phyloP scores from a whole-genome alignment of 1,140 invertebrate species.

The Heliconius hewitsoni region DNA sequence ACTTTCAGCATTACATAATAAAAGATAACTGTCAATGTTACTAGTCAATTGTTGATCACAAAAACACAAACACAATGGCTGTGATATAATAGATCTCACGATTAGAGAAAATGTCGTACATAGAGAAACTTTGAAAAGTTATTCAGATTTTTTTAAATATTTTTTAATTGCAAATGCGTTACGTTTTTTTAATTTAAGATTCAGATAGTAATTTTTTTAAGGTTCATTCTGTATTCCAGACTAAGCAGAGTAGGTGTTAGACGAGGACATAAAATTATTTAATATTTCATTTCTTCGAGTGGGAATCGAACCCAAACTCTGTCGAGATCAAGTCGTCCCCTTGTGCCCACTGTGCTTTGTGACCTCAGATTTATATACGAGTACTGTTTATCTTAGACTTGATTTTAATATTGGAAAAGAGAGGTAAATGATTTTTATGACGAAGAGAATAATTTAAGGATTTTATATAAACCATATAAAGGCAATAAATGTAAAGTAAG shows the following conservation, averaged over 20 bases:
- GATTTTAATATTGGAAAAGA: too few relatives aligned
- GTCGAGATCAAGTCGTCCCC: not conserved
- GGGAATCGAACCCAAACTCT: not conserved
- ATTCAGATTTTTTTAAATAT: not conserved
- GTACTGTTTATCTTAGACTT: too few relatives aligned
- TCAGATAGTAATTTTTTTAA: not conserved
- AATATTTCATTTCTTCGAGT: not conserved
- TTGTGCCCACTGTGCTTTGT: not conserved
- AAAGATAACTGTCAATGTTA: slow-evolving; percentile 38
- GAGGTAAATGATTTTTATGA: too few relatives aligned
- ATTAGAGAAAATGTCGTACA: slow-evolving; percentile 18
- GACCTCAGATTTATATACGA: too few relatives aligned
- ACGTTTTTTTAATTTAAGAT: not conserved
- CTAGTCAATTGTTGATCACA: slow-evolving; percentile 32
- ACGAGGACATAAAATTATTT: not conserved
- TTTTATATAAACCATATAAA: too few relatives aligned
- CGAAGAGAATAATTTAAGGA: too few relatives aligned
- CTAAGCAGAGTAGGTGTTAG: too few relatives aligned
- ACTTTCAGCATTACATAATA: slow-evolving; percentile 51
- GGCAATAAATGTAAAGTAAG: too few relatives aligned
- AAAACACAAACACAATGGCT: slow-evolving; percentile 45
- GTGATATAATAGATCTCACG: slow-evolving; percentile 47
- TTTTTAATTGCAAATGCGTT: not conserved
- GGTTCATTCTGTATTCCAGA: not conserved
- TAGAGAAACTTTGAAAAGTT: not conserved